These are phyloP conservation scores for Formica selysi DNA, from an alignment of 1,140 invertebrate genomes.

Conservation along the genomic window DNA sequence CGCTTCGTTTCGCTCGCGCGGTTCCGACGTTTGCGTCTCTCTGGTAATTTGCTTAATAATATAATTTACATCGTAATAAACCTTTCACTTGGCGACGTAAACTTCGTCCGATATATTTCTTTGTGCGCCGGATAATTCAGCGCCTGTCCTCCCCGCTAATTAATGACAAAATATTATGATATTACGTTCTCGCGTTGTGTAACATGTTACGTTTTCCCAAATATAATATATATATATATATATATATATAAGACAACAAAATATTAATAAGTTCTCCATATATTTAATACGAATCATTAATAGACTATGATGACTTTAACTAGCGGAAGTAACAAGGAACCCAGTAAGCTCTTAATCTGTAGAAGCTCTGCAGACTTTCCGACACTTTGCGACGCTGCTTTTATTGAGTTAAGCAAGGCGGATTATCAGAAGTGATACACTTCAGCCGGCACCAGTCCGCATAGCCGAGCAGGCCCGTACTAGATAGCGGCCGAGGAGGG, in stretches of 20 bases:
- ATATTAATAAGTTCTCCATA: not conserved
- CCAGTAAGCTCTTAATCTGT: slow-evolving; percentile 24
- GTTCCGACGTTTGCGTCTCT: slow-evolving; percentile 61
- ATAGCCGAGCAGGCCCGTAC: slow-evolving; percentile 28
- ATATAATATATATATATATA: not conserved
- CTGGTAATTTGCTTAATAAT: slow-evolving; percentile 59
- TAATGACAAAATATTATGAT: slow-evolving; percentile 6
- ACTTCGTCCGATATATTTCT: slow-evolving; percentile 54
- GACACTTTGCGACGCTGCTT: slow-evolving; percentile 39
- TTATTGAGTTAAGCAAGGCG: slow-evolving; percentile 58
- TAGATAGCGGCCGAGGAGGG: not conserved
- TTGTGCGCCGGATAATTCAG: slow-evolving; percentile 45
- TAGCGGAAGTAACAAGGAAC: not conserved
- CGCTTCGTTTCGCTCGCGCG: slow-evolving; percentile 27
- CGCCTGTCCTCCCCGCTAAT: slow-evolving; percentile 7
- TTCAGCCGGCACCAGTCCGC: slow-evolving; percentile 46
- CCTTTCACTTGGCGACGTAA: slow-evolving; percentile 51
- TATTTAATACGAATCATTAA: not conserved
- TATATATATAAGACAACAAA: slow-evolving; percentile 8
- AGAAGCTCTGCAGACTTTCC: not conserved
- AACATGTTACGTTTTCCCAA: too few relatives aligned
- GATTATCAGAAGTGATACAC: slow-evolving; percentile 61
- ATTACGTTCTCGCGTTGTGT: not conserved
- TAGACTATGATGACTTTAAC: not conserved
- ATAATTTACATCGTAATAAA: slow-evolving; percentile 65